These are phyloP conservation scores for Pecten maximus DNA, from an alignment of 2,888 invertebrate genomes.

Conservation along the genomic window DNA sequence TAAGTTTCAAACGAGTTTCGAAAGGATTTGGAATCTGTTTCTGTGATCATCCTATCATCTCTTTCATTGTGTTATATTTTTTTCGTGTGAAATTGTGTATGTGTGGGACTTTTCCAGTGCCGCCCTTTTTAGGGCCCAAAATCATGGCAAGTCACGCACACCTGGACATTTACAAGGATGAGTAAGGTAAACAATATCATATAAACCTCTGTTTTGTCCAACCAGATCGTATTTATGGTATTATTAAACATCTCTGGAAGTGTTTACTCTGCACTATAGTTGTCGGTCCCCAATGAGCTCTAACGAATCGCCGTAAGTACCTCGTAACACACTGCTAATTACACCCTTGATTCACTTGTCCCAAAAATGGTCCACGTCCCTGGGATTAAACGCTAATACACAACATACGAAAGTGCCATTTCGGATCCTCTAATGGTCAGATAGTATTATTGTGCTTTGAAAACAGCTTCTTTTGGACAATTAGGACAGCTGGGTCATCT, in stretches of 20 bases:
- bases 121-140: slow-evolving; percentile 15
- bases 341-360: neutral
- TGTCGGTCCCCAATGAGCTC: neutral
- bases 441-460: neutral
- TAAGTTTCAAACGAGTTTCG: neutral
- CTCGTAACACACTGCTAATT: neutral
- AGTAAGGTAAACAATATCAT: neutral
- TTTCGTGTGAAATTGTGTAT: neutral
- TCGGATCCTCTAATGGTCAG: neutral
- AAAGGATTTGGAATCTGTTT: neutral
- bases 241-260: neutral
- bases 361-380: neutral
- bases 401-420: neutral
- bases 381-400: neutral
- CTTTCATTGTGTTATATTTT: neutral
- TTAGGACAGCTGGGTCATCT: neutral
- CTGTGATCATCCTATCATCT: neutral
- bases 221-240: neutral
- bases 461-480: neutral
- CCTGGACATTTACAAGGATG: slow-evolving; percentile 4
- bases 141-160: slow-evolving; percentile 1
- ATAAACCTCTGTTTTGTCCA: neutral
- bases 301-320: neutral
- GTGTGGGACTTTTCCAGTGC: neutral
- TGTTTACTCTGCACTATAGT: neutral